Conservation (phyloP, 2,113 vertebrate species). For the Megalops atlanticus region DNA sequence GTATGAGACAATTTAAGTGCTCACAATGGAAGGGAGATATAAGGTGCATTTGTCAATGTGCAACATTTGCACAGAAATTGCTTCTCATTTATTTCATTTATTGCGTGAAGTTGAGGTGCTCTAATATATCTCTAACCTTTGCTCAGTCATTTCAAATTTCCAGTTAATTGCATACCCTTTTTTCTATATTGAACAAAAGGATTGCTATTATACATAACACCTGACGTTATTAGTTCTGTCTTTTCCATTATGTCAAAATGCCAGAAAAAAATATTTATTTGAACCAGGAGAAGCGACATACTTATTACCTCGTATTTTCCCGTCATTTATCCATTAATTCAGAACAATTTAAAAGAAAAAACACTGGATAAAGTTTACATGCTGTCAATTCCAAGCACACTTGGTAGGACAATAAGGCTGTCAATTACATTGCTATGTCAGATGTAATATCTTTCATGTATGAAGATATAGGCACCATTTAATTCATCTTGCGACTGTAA, state of each 20-base stretch:
- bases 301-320: too few relatives aligned
- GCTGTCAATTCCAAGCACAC: not conserved
- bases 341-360: not conserved
- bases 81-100: conserved; percentile 31
- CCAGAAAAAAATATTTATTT: not conserved
- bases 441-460: not conserved
- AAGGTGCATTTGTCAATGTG: conserved; percentile 66
- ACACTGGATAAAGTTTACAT: not conserved
- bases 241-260: not conserved
- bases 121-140: conserved; percentile 43
- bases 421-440: not conserved
- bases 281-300: not conserved
- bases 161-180: conserved; percentile 50
- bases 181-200: conserved; percentile 35
- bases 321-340: too few relatives aligned
- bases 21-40: conserved; percentile 55
- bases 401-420: not conserved
- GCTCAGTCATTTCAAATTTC: conserved; percentile 44
- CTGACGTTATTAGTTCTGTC: conserved; percentile 28
- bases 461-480: too few relatives aligned
- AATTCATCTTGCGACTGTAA: too few relatives aligned
- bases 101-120: conserved; percentile 46
- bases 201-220: conserved; percentile 46
- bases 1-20: conserved; percentile 53
- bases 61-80: conserved; percentile 70